Evolutionary conservation across 2,888 invertebrate genomes (phyloP).

Genomic region (Aphodius granarius): DNA sequence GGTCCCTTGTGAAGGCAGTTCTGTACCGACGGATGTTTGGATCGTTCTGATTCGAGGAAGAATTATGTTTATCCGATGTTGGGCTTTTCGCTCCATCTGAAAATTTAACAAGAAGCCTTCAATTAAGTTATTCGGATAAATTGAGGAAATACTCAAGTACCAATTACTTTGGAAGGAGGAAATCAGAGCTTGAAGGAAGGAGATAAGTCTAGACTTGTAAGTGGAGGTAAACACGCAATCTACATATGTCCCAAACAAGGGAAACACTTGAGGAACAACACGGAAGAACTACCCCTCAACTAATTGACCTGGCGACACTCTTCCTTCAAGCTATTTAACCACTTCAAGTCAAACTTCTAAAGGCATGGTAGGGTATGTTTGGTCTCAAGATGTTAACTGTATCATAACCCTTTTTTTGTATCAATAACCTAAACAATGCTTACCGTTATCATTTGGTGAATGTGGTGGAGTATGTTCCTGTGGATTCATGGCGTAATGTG

Average conservation of each 20-base stretch:
- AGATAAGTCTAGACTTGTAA: conserved; percentile 24
- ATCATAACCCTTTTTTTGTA: no score
- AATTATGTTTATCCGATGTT: conserved; percentile 38
- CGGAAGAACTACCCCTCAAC: not conserved
- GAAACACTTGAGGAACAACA: conserved; percentile 18
- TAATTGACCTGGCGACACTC: conserved; percentile 37
- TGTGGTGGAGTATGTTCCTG: conserved; percentile 54
- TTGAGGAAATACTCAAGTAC: conserved; percentile 41
- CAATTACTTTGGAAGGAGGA: conserved; percentile 32
- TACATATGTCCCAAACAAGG: conserved; percentile 21
- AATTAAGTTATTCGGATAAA: conserved; percentile 42
- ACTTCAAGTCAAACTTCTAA: not conserved
- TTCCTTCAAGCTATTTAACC: conserved; percentile 30
- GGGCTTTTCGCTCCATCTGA: conserved; percentile 55
- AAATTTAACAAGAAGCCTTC: conserved; percentile 32
- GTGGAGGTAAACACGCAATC: conserved; percentile 18
- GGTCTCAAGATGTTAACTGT: no score
- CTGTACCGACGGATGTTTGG: conserved; percentile 85
- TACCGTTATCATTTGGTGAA: conserved; percentile 51
- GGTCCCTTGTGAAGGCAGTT: conserved; percentile 96
- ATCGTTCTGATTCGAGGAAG: conserved; percentile 52
- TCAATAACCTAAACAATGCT: no score
- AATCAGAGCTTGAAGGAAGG: conserved; percentile 30
- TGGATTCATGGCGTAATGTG: conserved; percentile 54
- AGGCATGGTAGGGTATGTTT: not conserved